phyloP scores from a whole-genome alignment of 2,888 invertebrate genomes.

The Formica aserva region DNA sequence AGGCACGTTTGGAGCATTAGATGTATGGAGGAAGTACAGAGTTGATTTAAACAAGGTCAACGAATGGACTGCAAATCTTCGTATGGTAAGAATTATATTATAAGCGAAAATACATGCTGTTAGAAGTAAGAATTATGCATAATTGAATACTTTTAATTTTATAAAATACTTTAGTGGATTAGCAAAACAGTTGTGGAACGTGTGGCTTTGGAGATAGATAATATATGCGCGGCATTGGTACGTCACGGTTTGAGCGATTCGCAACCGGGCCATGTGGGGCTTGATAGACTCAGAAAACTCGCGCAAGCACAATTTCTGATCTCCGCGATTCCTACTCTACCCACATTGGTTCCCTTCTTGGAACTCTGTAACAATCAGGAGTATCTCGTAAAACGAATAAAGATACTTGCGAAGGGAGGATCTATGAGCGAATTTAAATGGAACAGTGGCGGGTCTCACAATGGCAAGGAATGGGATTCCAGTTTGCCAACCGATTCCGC shows the following conservation, averaged over 20 bases:
- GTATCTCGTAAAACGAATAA: conserved; percentile 93
- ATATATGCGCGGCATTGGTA: conserved; percentile 90
- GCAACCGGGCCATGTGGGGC: conserved; percentile 90
- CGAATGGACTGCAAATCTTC: conserved; percentile 92
- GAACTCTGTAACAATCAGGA: conserved; percentile 94
- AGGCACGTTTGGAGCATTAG: conserved; percentile 85
- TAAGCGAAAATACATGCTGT: conserved; percentile 2
- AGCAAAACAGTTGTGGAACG: conserved; percentile 93
- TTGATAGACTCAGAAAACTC: conserved; percentile 92
- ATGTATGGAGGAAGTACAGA: conserved; percentile 89
- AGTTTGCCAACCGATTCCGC: conserved; percentile 95
- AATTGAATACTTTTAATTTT: not conserved
- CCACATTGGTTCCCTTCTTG: conserved; percentile 91
- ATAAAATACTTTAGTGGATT: conserved; percentile 90
- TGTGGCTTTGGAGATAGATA: conserved; percentile 91
- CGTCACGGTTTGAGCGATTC: conserved; percentile 90
- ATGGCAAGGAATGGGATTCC: conserved; percentile 93
- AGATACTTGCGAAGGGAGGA: conserved; percentile 92
- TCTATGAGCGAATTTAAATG: conserved; percentile 96
- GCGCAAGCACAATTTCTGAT: conserved; percentile 87
- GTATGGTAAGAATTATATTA: conserved; percentile 87
- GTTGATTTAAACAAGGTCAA: conserved; percentile 90
- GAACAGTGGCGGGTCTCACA: conserved; percentile 92
- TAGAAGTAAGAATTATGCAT: not conserved
- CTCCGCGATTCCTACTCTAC: conserved; percentile 88